Conservation (phyloP, 2,888 invertebrate species). For the Tachina grossa region DNA sequence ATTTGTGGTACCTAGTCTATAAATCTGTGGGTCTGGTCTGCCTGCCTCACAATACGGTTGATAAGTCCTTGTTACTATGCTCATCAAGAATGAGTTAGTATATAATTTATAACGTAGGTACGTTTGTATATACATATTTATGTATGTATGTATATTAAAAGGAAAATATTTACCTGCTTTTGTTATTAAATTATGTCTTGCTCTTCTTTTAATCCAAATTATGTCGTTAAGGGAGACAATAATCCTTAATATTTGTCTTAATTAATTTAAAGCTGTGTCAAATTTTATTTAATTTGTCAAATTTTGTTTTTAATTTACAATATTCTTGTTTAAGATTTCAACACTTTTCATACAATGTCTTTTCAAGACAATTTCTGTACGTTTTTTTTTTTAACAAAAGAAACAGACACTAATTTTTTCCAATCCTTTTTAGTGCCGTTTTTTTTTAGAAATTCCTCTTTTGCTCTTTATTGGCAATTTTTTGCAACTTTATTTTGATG, state of each 20-base stretch:
- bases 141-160: neutral
- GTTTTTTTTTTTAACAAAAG: constrained; percentile 17
- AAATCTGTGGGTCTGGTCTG: too few relatives aligned
- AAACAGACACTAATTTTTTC: constrained; percentile 39
- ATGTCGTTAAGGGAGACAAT: constrained; percentile 32
- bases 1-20: too few relatives aligned
- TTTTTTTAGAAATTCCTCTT: constrained; percentile 9
- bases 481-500: constrained; percentile 21
- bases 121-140: neutral
- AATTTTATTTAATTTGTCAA: constrained; percentile 41
- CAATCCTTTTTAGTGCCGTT: constrained; percentile 43
- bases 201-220: constrained; percentile 34
- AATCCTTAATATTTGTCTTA: constrained; percentile 31
- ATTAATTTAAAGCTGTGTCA: constrained; percentile 5
- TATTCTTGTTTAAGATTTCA: constrained; percentile 11
- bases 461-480: neutral
- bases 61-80: too few relatives aligned
- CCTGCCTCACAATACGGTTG: too few relatives aligned
- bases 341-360: constrained; percentile 16
- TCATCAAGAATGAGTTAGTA: too few relatives aligned
- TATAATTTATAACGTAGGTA: too few relatives aligned
- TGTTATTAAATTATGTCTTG: constrained; percentile 11
- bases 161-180: constrained; percentile 27
- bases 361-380: constrained; percentile 10
- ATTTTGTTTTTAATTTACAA: neutral